Base-by-base conservation (phyloP, 2,113 vertebrate genomes). In the Dicaeum eximium region DNA sequence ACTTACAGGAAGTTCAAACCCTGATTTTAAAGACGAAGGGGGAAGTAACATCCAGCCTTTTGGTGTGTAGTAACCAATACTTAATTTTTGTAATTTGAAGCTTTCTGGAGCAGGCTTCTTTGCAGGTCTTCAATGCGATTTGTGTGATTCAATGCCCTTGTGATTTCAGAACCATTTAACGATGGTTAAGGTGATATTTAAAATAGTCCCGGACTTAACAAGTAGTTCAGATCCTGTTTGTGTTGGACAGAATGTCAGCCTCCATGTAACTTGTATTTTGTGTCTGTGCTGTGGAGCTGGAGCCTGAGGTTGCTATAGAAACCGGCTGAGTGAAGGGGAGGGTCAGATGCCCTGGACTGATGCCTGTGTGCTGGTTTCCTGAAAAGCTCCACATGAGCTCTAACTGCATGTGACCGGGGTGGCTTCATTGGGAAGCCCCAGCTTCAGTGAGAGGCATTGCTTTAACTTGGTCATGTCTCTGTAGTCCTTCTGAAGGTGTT, bases 201-300 rank as follows among this genome's bases (percentile, higher is more conserved):
- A 87, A 51, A 33, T 42, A 40, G 33, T 57, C 1, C 1, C 37
- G 11, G 30, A 15, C 9, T 65, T 53, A 35, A 11, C 5, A 19
- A 21, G 17, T 33, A 53, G 28, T 64, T 48, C 11, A 6, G 8
- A 2, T 31, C 11, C 38, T 80, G 33, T 40, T 87, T 31, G 12
- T 69, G 18, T 47, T 65, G 67, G 33, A 2, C 40, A 20, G 47
- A 19, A 4, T 28, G 53, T 19, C 37, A 61, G 1, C 11, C 18
- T 89, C 6, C 4, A 0, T 35, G 22, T 50, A 13, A 4, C 1
- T 4, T 1, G 20, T 28, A 2, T 44, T 71, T 78, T 30, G 15
- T 57, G 42, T 18, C 22, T 28, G 16, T 82, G 47, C 73, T 56
- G 30, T 30, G 69, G 18, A 40, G 42, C 19, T 28, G 4, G 12